Percentiles rank a stretch among this genome's conserved stretches.
phyloP scores from a whole-genome alignment of 2,797 vertebrate species.

The Glyptemys insculpta region DNA sequence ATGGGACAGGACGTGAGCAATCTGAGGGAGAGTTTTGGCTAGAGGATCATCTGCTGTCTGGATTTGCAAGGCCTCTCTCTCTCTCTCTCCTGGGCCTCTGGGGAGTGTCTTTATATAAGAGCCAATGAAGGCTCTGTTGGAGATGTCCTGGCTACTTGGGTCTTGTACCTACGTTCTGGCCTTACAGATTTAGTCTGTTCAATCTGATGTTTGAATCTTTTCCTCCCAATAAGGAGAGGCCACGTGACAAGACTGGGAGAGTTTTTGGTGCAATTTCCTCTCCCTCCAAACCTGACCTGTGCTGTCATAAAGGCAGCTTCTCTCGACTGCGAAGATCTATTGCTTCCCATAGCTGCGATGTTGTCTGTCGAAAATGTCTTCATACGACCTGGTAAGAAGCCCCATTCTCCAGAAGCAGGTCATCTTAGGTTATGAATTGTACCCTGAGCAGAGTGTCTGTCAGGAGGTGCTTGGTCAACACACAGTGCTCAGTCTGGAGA shows the following conservation, averaged over 20 bases:
- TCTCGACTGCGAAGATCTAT: constrained; percentile 89
- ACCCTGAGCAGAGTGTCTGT: neutral
- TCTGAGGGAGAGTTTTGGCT: neutral
- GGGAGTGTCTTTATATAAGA: neutral
- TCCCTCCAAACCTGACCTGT: constrained; percentile 92
- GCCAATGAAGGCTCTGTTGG: neutral
- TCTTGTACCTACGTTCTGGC: accelerated
- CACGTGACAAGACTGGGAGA: constrained; percentile 90
- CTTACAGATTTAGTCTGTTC: neutral
- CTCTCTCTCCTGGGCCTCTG: neutral
- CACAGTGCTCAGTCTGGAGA: neutral
- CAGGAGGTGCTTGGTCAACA: accelerated
- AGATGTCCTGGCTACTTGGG: neutral
- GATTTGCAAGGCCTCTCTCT: neutral
- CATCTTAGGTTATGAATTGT: neutral
- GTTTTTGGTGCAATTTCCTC: constrained; percentile 95
- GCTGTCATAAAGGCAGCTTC: constrained; percentile 93
- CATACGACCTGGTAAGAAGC: constrained; percentile 92
- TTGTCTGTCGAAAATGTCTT: constrained; percentile 97
- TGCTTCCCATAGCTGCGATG: constrained; percentile 98
- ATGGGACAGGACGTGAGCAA: neutral
- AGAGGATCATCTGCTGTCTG: neutral
- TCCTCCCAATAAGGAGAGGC: constrained; percentile 86
- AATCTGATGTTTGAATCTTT: neutral
- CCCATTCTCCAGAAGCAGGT: neutral